These are phyloP conservation scores for Kradibia gibbosae DNA, from an alignment of 1,140 invertebrate genomes.

Conservation along the genomic window DNA sequence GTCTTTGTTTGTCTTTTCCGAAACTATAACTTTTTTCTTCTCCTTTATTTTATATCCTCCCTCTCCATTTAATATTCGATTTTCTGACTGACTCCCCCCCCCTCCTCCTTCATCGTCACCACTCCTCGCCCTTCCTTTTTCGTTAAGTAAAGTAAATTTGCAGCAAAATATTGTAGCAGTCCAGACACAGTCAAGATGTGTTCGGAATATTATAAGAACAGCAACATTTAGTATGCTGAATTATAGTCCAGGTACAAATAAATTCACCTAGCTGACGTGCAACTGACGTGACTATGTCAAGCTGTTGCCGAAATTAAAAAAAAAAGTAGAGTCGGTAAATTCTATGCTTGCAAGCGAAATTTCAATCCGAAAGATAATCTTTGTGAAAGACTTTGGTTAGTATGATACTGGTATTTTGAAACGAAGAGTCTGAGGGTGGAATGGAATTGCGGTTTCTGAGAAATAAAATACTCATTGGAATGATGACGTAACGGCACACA, in stretches of 20 bases:
- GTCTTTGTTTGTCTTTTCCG: conserved; percentile 13
- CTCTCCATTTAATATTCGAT: not conserved
- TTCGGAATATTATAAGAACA: not conserved
- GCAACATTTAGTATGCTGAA: not conserved
- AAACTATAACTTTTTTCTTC: not conserved
- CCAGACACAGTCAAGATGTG: not conserved
- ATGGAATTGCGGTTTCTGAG: not conserved
- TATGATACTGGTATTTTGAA: not conserved
- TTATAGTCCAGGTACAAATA: not conserved
- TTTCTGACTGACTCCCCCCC: not conserved
- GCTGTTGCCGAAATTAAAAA: not conserved
- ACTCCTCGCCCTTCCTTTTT: not conserved
- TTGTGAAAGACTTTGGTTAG: not conserved
- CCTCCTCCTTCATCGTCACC: conserved; percentile 14
- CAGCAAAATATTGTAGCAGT: not conserved
- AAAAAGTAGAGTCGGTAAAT: not conserved
- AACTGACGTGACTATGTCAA: not conserved
- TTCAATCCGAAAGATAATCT: not conserved
- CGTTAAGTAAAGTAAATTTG: not conserved
- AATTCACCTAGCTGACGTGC: not conserved
- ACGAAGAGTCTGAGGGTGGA: not conserved
- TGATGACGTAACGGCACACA: not conserved
- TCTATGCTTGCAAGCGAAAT: not conserved
- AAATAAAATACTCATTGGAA: not conserved
- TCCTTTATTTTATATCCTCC: not conserved